A percentile compares a stretch with the other conserved stretches of the same genome.
These are phyloP conservation scores for Melanchra persicariae DNA, from an alignment of 2,888 invertebrate species.

Conservation along the genomic window DNA sequence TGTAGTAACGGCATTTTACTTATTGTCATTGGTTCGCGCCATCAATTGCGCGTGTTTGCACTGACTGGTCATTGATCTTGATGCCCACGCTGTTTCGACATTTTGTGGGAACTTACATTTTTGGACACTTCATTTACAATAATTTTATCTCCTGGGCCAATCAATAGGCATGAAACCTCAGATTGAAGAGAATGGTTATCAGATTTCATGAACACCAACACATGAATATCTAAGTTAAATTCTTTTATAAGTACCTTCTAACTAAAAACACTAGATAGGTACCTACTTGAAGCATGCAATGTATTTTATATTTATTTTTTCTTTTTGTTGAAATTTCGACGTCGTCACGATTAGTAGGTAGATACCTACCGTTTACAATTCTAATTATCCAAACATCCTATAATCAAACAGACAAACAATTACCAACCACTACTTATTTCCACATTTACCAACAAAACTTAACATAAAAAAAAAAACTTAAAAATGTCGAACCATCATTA, in stretches of 20 bases:
- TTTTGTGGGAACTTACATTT: slow-evolving; percentile 68
- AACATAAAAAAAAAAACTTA: slow-evolving; percentile 35
- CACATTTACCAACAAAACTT: slow-evolving; percentile 6
- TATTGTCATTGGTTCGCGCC: slow-evolving; percentile 68
- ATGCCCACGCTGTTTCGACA: slow-evolving; percentile 73
- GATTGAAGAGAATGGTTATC: background rate
- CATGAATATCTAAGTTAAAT: background rate
- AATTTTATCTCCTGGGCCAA: slow-evolving; percentile 23
- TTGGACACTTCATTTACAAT: slow-evolving; percentile 35
- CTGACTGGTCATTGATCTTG: slow-evolving; percentile 74
- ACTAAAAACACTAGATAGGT: background rate
- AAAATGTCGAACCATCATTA: slow-evolving; percentile 61
- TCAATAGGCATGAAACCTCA: background rate
- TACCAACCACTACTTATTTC: slow-evolving; percentile 10
- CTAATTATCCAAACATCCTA: background rate
- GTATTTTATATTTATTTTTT: background rate
- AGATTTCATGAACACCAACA: background rate
- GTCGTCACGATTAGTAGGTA: background rate
- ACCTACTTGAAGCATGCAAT: background rate
- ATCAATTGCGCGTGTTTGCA: slow-evolving; percentile 76
- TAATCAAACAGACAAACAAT: background rate
- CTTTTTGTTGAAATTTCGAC: background rate
- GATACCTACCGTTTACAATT: background rate
- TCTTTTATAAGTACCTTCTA: background rate
- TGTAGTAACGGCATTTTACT: slow-evolving; percentile 64